Conservation (phyloP, 2,797 vertebrate species). For the Crocodylus rhombifer region DNA sequence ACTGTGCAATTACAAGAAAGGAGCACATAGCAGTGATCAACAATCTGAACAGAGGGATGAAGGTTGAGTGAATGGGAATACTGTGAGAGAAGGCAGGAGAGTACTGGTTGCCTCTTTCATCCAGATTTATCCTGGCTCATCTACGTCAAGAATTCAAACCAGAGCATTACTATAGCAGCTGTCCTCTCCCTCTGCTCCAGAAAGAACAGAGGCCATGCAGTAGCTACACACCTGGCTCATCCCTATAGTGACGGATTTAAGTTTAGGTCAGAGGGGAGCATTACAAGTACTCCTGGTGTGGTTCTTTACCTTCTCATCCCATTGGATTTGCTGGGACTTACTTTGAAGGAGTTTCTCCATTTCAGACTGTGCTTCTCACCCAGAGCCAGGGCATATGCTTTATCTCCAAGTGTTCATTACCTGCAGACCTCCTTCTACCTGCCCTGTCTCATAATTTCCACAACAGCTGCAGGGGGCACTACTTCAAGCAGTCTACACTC, state of each 20-base stretch:
- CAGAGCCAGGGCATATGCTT: background rate
- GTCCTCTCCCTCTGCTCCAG: background rate
- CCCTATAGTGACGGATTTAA: background rate
- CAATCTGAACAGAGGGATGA: background rate
- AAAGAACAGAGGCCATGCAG: background rate
- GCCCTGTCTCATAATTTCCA: background rate
- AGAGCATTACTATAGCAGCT: background rate
- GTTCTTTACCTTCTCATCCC: background rate
- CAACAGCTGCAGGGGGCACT: background rate
- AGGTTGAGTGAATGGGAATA: background rate
- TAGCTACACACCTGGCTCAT: background rate
- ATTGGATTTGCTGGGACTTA: background rate
- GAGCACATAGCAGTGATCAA: background rate
- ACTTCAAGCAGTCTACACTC: background rate
- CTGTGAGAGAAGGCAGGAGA: background rate
- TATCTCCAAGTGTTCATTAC: background rate
- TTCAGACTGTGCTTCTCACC: background rate
- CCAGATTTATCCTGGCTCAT: background rate
- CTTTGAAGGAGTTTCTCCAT: background rate
- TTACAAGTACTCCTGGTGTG: background rate
- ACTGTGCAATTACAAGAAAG: too few relatives aligned
- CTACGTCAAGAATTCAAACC: background rate
- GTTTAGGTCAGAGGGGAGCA: background rate
- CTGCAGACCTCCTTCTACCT: background rate
- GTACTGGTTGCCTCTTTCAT: background rate